phyloP scores from a whole-genome alignment of 2,888 invertebrate genomes.

The Lochmaea capreae region DNA sequence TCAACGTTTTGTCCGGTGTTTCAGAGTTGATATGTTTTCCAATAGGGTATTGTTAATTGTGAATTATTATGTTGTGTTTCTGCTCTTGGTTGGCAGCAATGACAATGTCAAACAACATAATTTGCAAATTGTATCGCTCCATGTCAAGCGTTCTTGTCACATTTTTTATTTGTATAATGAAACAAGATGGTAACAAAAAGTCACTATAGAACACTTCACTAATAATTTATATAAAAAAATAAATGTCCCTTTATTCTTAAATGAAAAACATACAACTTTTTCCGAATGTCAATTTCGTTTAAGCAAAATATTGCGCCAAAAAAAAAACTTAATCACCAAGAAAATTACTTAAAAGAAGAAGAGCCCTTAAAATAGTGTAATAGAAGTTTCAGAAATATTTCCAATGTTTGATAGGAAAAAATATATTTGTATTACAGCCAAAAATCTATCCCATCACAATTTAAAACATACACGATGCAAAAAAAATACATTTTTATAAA shows the following conservation, averaged over 20 bases:
- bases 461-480: not conserved
- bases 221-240: slow-evolving; percentile 6
- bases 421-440: slow-evolving; percentile 4
- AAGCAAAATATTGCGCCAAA: not conserved
- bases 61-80: too few species aligned
- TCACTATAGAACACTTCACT: not conserved
- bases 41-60: too few species aligned
- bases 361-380: not conserved
- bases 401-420: not conserved
- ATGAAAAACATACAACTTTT: not conserved
- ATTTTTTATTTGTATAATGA: too few species aligned
- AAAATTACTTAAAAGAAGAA: not conserved
- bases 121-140: too few species aligned
- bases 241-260: slow-evolving; percentile 2
- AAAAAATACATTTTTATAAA: not conserved
- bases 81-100: too few species aligned
- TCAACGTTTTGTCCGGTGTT: too few species aligned
- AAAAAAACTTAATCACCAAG: not conserved
- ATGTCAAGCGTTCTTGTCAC: too few species aligned
- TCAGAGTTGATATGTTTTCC: too few species aligned
- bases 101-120: too few species aligned
- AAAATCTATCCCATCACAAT: not conserved
- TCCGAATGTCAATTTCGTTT: not conserved
- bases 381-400: not conserved
- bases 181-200: not conserved